phyloP scores from a whole-genome alignment of 2,113 vertebrate genomes.

The Jacana jacana region DNA sequence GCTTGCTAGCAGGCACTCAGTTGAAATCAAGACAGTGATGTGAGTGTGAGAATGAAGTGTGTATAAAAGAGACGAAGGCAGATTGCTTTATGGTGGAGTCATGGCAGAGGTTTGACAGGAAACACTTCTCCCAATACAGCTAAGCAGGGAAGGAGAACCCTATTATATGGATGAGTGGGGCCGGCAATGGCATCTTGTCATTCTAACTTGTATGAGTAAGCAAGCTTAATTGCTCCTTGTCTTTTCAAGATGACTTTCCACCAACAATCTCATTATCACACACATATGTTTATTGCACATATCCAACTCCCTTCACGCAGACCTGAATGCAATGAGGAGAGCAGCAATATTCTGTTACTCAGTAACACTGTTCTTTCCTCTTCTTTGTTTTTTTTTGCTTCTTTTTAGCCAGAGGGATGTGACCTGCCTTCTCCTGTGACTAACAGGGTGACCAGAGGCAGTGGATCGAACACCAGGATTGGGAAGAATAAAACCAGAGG shows the following conservation, averaged over 20 bases:
- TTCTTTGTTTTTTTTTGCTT: background rate
- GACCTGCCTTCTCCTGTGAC: slow-evolving; percentile 28
- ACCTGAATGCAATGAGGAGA: background rate
- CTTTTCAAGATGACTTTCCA: slow-evolving; percentile 67
- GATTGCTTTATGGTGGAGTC: slow-evolving; percentile 49
- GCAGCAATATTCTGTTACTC: background rate
- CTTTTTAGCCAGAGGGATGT: background rate
- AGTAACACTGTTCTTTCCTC: background rate
- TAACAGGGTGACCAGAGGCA: slow-evolving; percentile 45
- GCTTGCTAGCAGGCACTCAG: slow-evolving; percentile 2
- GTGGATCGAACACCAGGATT: background rate
- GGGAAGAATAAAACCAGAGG: slow-evolving; percentile 50
- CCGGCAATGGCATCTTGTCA: slow-evolving; percentile 63
- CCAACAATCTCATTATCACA: slow-evolving; percentile 72
- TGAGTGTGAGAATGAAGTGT: slow-evolving; percentile 10
- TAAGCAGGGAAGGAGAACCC: slow-evolving; percentile 58
- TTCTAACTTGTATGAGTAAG: slow-evolving; percentile 67
- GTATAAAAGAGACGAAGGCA: slow-evolving; percentile 5
- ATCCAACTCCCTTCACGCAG: slow-evolving; percentile 16
- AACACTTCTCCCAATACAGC: slow-evolving; percentile 21
- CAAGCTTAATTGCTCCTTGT: slow-evolving; percentile 72
- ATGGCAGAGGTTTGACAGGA: slow-evolving; percentile 61
- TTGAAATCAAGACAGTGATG: slow-evolving; percentile 39
- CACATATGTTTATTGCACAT: slow-evolving; percentile 55
- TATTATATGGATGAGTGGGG: slow-evolving; percentile 64